Percentiles rank a stretch among this genome's conserved stretches.
Evolutionary conservation across 2,797 vertebrate genomes (phyloP).

Genomic region (Siniperca undulata): DNA sequence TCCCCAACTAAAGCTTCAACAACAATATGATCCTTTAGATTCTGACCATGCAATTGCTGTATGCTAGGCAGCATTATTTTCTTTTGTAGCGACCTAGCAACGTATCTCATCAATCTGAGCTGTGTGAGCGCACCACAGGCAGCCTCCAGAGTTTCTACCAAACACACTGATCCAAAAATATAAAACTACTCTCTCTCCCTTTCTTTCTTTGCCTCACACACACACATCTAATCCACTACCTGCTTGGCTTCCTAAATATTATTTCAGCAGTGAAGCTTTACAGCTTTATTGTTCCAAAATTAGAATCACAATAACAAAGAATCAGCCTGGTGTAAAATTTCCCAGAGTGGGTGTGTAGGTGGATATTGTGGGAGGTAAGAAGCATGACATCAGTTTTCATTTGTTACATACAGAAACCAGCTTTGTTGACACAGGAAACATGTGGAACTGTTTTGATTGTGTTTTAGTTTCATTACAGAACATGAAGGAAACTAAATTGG

Average conservation of each 20-base stretch:
- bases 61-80: neutral
- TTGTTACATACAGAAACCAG: constrained; percentile 6
- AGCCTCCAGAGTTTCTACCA: constrained; percentile 33
- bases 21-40: no score
- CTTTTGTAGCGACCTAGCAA: constrained; percentile 1
- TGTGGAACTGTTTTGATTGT: neutral
- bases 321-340: constrained; percentile 12
- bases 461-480: neutral
- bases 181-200: constrained; percentile 10
- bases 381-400: constrained; percentile 7
- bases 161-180: constrained; percentile 49
- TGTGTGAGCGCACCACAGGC: neutral
- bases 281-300: constrained; percentile 34
- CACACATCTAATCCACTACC: constrained; percentile 13
- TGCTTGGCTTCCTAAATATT: constrained; percentile 45
- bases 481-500: neutral
- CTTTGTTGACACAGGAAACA: neutral
- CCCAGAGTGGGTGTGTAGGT: constrained; percentile 6
- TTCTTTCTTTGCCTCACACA: neutral
- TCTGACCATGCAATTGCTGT: no score
- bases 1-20: no score
- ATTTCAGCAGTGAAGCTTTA: constrained; percentile 26
- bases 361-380: constrained; percentile 26
- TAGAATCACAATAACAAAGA: constrained; percentile 15
- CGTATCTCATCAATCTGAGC: constrained; percentile 38